phyloP scores from a whole-genome alignment of 2,797 vertebrate genomes.

The Eleutherodactylus coqui region DNA sequence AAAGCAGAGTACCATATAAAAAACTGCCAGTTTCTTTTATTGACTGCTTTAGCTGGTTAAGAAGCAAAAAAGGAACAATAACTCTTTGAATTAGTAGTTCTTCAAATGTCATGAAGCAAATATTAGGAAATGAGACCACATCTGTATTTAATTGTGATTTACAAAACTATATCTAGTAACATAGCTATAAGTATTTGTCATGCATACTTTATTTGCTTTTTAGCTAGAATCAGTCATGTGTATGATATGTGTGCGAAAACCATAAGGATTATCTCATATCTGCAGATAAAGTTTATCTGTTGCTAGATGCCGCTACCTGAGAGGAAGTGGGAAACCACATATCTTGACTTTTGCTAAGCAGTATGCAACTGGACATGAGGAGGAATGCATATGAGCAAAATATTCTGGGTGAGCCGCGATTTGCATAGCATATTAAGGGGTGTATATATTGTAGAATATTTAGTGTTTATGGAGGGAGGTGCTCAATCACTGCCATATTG shows the following conservation, averaged over 20 bases:
- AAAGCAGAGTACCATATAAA: background rate
- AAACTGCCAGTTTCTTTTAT: too few relatives aligned
- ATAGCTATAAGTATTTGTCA: too few relatives aligned
- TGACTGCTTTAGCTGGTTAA: too few relatives aligned
- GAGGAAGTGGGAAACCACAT: background rate
- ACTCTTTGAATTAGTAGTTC: background rate
- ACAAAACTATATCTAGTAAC: background rate
- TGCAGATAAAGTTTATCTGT: background rate
- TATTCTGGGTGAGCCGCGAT: background rate
- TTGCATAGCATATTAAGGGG: background rate
- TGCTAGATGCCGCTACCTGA: background rate
- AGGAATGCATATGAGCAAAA: background rate
- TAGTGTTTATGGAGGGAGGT: too few relatives aligned
- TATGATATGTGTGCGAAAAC: background rate
- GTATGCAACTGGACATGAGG: background rate
- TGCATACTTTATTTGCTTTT: background rate
- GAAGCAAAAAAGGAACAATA: too few relatives aligned
- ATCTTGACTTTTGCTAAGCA: background rate
- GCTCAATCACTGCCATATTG: too few relatives aligned
- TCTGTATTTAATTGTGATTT: background rate
- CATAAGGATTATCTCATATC: background rate
- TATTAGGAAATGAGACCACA: background rate
- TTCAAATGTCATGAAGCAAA: background rate
- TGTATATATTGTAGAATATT: too few relatives aligned
- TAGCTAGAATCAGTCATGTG: background rate